Conservation (phyloP, 1,140 invertebrate genomes). For the Drosophila pseudoobscura region DNA sequence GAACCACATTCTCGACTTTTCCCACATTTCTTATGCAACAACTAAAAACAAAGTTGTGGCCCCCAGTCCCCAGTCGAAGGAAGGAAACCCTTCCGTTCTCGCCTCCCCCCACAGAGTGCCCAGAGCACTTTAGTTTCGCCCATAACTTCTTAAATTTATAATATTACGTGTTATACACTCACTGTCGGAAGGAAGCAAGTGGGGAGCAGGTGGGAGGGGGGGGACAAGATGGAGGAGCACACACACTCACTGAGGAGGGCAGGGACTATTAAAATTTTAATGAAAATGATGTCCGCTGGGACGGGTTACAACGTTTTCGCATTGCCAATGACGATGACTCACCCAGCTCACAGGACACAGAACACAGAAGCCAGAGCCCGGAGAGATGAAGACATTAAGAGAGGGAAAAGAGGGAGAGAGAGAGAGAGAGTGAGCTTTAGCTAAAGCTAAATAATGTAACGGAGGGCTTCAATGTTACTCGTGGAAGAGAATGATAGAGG, state of each 20-base stretch:
- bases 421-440: not conserved
- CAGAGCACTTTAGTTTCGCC: slow-evolving; percentile 13
- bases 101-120: too few relatives aligned
- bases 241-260: not conserved
- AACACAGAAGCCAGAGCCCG: not conserved
- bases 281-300: slow-evolving; percentile 72
- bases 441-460: slow-evolving; percentile 42
- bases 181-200: not conserved
- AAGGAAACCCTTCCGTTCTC: too few relatives aligned
- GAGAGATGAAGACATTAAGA: not conserved
- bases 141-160: slow-evolving; percentile 66
- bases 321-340: slow-evolving; percentile 65
- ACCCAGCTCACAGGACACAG: slow-evolving; percentile 5
- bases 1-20: too few relatives aligned
- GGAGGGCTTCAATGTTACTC: not conserved
- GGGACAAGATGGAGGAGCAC: slow-evolving; percentile 2
- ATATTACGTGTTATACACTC: slow-evolving; percentile 55
- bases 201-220: not conserved
- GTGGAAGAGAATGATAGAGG: not conserved
- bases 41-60: too few relatives aligned
- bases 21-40: too few relatives aligned
- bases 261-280: slow-evolving; percentile 77
- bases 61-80: too few relatives aligned
- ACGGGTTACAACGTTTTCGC: slow-evolving; percentile 51
- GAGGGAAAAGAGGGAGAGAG: not conserved